Base-by-base conservation (phyloP, 2,888 invertebrate genomes). In the Criorhina ranunculi region DNA sequence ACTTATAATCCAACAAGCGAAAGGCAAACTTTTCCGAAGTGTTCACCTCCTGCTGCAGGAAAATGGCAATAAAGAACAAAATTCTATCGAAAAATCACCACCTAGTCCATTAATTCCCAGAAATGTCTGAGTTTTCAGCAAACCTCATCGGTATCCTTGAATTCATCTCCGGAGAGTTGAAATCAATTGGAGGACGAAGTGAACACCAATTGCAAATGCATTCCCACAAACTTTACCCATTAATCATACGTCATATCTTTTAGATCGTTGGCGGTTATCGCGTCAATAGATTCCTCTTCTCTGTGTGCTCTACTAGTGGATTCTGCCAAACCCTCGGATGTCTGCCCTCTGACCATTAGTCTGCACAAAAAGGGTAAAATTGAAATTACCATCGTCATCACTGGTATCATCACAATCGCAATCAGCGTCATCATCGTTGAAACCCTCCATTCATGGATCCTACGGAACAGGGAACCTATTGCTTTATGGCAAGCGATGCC, bases 351-450 rank as follows among this genome's bases (percentile, higher is more conserved):
- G 72, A 70, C 76, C 76, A 57, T 44, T 66, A 33, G 49, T 46
- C 44, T 55, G 17, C 49, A 37, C 55, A 69, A 67, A 82, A 62
- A 83, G 64, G 12, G 51, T 29, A 62, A 79, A 79, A 79, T 79
- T 83, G 53, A 79, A 83, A 83, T 83, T 83, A 78, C 83, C 77
- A 78, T 78, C 78, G 78, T 83, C 82, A 83, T 82, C 81, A 64
- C 53, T 76, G 66, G 64, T 82, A 82, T 81, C 77, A 77, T 72
- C 66, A 72, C 64, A 77, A 64, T 72, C 64, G 55, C 82, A 77
- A 77, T 82, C 78, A 66, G 64, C 62, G 37, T 72, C 81, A 82
- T 70, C 77, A 73, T 73, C 83, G 42, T 33, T 69, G 53, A 40
- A 53, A 55, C 62, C 19, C 78, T 73, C 73, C 60, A 78, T 55